These are phyloP conservation scores for Peromyscus maniculatus DNA, from an alignment of 2,113 vertebrate species.

Conservation along the genomic window DNA sequence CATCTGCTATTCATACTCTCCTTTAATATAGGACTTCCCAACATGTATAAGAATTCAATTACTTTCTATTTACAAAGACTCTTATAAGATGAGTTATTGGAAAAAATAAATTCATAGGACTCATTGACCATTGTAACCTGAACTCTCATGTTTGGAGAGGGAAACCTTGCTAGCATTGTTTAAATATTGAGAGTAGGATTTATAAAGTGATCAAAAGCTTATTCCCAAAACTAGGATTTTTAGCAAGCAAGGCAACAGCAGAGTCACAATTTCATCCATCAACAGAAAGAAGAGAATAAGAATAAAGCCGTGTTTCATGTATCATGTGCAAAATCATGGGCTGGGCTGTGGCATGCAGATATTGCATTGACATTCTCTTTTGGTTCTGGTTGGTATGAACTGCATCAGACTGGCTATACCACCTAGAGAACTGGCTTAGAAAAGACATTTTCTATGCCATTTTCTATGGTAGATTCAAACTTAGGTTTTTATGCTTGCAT, in stretches of 20 bases:
- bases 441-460: neutral
- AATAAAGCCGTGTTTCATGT: neutral
- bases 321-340: neutral
- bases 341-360: neutral
- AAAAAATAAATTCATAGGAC: neutral
- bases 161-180: neutral
- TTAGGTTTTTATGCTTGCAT: neutral
- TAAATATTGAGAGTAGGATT: neutral
- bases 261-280: neutral
- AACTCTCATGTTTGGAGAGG: neutral
- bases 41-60: neutral
- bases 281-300: neutral
- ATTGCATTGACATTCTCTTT: neutral
- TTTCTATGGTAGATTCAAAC: neutral
- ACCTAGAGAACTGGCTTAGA: neutral
- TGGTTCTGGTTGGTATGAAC: neutral
- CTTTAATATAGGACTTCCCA: neutral
- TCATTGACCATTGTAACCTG: neutral
- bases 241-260: neutral
- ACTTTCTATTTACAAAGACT: neutral
- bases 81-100: slow-evolving; percentile 1
- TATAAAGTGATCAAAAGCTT: neutral
- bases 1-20: neutral
- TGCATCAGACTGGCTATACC: neutral
- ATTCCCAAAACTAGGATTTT: neutral